A percentile compares a stretch with the other conserved stretches of the same genome.
Conservation (phyloP, 1,140 invertebrate species). For the Aphelenchoides besseyi region DNA sequence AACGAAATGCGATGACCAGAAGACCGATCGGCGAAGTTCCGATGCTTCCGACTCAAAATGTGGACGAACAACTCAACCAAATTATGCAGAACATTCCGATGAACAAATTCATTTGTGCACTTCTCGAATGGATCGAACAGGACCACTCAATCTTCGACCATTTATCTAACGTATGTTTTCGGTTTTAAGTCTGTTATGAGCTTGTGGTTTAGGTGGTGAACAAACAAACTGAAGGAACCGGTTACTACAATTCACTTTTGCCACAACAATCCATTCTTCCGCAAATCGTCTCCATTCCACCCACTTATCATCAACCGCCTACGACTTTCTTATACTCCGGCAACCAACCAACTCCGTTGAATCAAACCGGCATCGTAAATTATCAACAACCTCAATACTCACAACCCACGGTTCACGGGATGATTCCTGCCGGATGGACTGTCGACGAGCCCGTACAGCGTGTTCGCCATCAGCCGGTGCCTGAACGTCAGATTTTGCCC, state of each 20-base stretch:
- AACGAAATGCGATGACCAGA: slow-evolving; percentile 10
- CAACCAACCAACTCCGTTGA: too few species aligned
- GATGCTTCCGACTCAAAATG: slow-evolving; percentile 10
- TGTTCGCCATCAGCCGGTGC: neutral
- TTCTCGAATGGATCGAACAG: neutral
- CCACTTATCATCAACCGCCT: too few species aligned
- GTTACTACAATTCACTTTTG: slow-evolving; percentile 39
- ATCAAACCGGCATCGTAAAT: slow-evolving; percentile 15
- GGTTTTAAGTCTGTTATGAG: slow-evolving; percentile 19
- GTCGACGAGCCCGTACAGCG: slow-evolving; percentile 23
- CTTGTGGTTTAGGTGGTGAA: slow-evolving; percentile 40
- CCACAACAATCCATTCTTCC: too few species aligned
- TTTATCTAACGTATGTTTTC: slow-evolving; percentile 8
- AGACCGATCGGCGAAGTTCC: slow-evolving; percentile 24
- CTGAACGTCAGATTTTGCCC: neutral
- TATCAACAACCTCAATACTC: slow-evolving; percentile 31
- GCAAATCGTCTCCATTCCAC: too few species aligned
- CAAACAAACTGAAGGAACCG: slow-evolving; percentile 35
- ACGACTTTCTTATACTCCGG: too few species aligned
- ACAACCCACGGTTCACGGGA: slow-evolving; percentile 33
- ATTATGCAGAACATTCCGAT: neutral
- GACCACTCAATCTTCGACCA: neutral
- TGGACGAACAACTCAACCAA: slow-evolving; percentile 1
- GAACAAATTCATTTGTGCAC: slow-evolving; percentile 7
- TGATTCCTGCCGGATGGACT: slow-evolving; percentile 32